These are phyloP conservation scores for Clarias laeviceps DNA, from an alignment of 2,797 vertebrate genomes.

Conservation along the genomic window DNA sequence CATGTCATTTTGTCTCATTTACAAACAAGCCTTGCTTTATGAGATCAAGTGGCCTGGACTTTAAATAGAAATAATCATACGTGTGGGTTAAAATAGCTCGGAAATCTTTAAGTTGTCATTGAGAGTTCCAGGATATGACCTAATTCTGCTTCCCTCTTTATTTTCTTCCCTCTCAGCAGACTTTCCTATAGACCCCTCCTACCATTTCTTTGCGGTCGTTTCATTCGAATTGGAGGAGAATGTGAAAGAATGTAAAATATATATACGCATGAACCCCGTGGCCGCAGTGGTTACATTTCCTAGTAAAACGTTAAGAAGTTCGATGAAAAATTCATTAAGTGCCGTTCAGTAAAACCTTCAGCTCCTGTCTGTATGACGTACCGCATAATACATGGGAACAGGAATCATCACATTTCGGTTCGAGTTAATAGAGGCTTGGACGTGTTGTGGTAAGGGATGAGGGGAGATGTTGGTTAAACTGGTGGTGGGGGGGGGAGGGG, in stretches of 20 bases:
- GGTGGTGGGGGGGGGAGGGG: neutral
- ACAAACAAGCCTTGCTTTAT: neutral
- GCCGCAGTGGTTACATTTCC: neutral
- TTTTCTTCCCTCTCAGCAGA: neutral
- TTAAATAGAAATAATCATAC: conserved; percentile 5
- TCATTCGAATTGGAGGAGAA: neutral
- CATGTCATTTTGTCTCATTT: neutral
- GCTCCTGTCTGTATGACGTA: neutral
- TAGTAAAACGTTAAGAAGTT: neutral
- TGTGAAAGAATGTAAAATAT: neutral
- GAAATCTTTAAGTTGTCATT: neutral
- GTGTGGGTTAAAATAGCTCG: neutral
- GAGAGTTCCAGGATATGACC: conserved; percentile 4
- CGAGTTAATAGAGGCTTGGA: neutral
- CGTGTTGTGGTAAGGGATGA: neutral
- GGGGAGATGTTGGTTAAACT: neutral
- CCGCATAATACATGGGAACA: neutral
- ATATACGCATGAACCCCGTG: neutral
- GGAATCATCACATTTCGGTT: neutral
- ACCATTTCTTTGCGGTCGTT: neutral
- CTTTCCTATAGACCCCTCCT: conserved; percentile 1
- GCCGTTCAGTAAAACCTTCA: neutral
- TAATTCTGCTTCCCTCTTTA: neutral
- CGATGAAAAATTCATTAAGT: conserved; percentile 10
- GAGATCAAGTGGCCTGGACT: neutral